Percentiles rank a stretch among this genome's conserved stretches.
Conservation (phyloP, 2,113 vertebrate genomes). For the Etia nguti region DNA sequence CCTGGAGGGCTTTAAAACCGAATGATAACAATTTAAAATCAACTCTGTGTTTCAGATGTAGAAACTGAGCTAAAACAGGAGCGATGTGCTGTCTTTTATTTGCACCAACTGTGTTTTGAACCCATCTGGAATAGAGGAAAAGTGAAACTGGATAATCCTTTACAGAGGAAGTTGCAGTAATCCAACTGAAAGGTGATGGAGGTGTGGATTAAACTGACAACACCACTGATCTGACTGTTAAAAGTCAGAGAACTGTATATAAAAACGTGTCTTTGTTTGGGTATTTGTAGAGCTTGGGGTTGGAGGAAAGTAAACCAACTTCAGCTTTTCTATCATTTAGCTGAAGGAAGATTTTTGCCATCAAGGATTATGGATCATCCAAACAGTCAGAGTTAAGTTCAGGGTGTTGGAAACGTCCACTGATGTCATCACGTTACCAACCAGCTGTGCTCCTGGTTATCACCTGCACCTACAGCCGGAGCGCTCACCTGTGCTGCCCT, state of each 20-base stretch:
- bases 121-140: accelerated
- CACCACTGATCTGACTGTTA: background rate
- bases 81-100: background rate
- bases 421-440: background rate
- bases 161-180: background rate
- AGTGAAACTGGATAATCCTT: background rate
- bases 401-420: background rate
- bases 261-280: accelerated
- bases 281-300: background rate
- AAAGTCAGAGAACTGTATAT: accelerated
- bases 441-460: background rate
- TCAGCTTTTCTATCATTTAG: background rate
- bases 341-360: background rate
- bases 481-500: conserved; percentile 83
- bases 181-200: background rate
- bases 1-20: background rate
- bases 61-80: background rate
- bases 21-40: background rate
- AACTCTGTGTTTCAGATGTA: background rate
- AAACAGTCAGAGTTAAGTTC: background rate
- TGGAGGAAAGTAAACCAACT: background rate
- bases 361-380: background rate
- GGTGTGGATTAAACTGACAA: background rate
- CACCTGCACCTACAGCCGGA: background rate
- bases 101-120: background rate